Evolutionary conservation across 2,888 invertebrate species (phyloP), one percentile per base, ranked within the genome.

Genomic region (Automeris io): DNA sequence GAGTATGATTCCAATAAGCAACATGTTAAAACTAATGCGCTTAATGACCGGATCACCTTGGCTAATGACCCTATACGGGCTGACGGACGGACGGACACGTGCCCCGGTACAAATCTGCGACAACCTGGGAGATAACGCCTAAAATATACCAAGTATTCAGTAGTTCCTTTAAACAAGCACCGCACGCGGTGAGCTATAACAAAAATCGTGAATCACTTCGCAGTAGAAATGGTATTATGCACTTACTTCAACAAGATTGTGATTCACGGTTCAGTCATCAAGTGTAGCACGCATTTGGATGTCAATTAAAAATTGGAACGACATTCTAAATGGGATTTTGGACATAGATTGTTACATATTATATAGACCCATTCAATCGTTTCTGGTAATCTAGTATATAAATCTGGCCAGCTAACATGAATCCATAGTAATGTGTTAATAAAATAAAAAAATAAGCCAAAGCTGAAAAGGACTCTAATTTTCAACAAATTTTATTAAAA

Each of bases 61-160:
- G 40, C 13, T 40, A 40, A 40, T 40, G 40, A 40, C 36, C 35
- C 33, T 18, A 12, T 24, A 16, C 16, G 25, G 35, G 19, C 49
- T 47, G 29, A 42, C 40, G 29, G 49, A 49, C 63, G 60, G 41
- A 54, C 61, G 61, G 51, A 49, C 39, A 35, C 35, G 16, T 33
- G 37, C 41, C 46, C 44, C n/a, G 40, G 45, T 58, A 55, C 55
- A 54, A 51, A 48, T 66, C 52, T 56, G 63, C 62, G 57, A 47
- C 78, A 47, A 66, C 64, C 66, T 60, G 80, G 81, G 81, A 61
- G 80, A 78, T 56, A 63, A 66, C 43, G 64, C 71, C 77, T 53
- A 78, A 81, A 79, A 76, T 79, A 77, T 45, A 55, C 45, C 24
- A 18, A 40, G 37, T n/a, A n/a, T n/a, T n/a, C n/a, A n/a, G n/a